Evolutionary conservation across 2,888 invertebrate genomes (phyloP).

Genomic region (Plagodis dolabraria): DNA sequence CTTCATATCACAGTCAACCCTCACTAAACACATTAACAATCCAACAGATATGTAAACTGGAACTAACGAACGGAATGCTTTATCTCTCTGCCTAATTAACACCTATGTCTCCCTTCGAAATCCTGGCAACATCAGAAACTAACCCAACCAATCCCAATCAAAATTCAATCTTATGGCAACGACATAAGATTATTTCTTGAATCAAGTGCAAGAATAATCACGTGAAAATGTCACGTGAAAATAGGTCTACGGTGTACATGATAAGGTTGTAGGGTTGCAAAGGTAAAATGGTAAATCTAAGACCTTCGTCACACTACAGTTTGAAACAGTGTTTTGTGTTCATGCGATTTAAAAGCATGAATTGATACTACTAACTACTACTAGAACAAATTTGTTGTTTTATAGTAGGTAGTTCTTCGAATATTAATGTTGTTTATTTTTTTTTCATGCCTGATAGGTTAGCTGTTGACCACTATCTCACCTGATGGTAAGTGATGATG

Average conservation of each 20-base stretch:
- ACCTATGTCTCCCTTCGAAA: constrained; percentile 46
- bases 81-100: constrained; percentile 53
- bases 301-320: constrained; percentile 15
- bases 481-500: too few relatives aligned
- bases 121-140: constrained; percentile 16
- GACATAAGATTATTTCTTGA: not conserved
- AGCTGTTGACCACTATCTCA: too few relatives aligned
- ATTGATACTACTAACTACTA: too few relatives aligned
- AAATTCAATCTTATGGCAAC: constrained; percentile 4
- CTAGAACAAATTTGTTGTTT: too few relatives aligned
- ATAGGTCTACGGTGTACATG: constrained; percentile 9
- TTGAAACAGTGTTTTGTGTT: constrained; percentile 3
- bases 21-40: constrained; percentile 29
- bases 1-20: constrained; percentile 12
- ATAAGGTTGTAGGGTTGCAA: constrained; percentile 22
- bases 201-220: constrained; percentile 2
- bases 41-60: constrained; percentile 35
- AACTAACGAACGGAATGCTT: constrained; percentile 48
- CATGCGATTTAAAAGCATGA: not conserved
- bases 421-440: too few relatives aligned
- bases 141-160: not conserved
- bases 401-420: too few relatives aligned
- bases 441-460: too few relatives aligned
- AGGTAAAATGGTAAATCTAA: constrained; percentile 21
- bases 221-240: constrained; percentile 15